Conservation (phyloP, 2,797 vertebrate species). For the Sciurus vulgaris region DNA sequence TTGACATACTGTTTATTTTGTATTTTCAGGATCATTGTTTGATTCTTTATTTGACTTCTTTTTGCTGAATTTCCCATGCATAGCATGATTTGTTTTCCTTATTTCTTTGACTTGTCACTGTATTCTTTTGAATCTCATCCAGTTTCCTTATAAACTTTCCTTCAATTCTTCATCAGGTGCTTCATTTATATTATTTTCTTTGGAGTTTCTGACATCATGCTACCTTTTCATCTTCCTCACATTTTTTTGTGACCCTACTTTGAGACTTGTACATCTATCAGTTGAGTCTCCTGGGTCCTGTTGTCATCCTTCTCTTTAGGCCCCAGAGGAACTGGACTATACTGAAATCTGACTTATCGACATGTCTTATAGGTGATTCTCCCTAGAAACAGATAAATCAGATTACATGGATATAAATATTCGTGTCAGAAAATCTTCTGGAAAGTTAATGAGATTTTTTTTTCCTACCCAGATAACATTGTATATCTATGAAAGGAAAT, state of each 20-base stretch:
- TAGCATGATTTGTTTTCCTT: background rate
- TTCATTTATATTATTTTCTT: background rate
- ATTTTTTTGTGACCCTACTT: background rate
- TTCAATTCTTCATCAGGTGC: background rate
- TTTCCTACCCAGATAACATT: background rate
- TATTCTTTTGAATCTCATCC: background rate
- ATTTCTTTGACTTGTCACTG: background rate
- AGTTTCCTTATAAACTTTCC: background rate
- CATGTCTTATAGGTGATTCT: background rate
- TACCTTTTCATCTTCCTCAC: background rate
- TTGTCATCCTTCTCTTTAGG: background rate
- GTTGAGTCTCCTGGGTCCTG: no score
- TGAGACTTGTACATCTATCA: background rate
- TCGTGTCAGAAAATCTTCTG: background rate
- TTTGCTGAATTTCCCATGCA: background rate
- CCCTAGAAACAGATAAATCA: background rate
- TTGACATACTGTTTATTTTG: background rate
- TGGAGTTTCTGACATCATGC: no score
- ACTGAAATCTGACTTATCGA: background rate
- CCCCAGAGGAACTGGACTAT: background rate
- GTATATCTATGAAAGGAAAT: background rate
- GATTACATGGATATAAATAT: background rate
- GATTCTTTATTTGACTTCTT: background rate
- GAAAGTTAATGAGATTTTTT: background rate
- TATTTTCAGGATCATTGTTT: background rate